A percentile compares a stretch with the other conserved stretches of the same genome.
These are phyloP conservation scores for Hypothenemus hampei DNA, from an alignment of 1,140 invertebrate genomes.

Conservation along the genomic window DNA sequence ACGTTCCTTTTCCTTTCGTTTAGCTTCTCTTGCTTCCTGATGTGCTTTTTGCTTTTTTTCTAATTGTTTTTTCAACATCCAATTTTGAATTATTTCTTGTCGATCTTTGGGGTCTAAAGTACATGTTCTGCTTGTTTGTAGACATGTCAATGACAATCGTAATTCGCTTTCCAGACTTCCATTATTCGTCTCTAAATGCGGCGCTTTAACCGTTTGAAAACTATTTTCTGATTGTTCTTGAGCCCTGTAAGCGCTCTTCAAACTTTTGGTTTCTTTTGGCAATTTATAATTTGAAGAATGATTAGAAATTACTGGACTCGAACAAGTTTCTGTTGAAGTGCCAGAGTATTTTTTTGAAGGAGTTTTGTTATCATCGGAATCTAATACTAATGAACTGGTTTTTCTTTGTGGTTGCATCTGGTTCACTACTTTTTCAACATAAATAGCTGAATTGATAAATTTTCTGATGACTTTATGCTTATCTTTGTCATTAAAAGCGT, in stretches of 20 bases:
- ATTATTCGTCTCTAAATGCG: not conserved
- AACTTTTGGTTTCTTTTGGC: slow-evolving; percentile 4
- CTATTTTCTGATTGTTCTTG: slow-evolving; percentile 13
- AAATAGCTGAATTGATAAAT: slow-evolving; percentile 39
- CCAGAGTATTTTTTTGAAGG: not conserved
- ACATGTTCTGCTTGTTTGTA: slow-evolving; percentile 20
- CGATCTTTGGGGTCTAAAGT: slow-evolving; percentile 26
- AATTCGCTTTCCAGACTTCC: slow-evolving; percentile 23
- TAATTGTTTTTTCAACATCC: slow-evolving; percentile 36
- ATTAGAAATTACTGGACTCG: too few species aligned
- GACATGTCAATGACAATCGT: slow-evolving; percentile 31
- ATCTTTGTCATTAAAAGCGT: slow-evolving; percentile 9
- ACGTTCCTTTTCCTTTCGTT: slow-evolving; percentile 32
- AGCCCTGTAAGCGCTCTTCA: slow-evolving; percentile 18
- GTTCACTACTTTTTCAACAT: slow-evolving; percentile 34
- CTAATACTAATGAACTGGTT: slow-evolving; percentile 15
- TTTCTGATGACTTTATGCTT: slow-evolving; percentile 28
- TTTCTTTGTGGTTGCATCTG: slow-evolving; percentile 24
- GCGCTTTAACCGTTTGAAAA: slow-evolving; percentile 8
- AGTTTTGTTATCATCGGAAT: not conserved
- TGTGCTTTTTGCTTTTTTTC: slow-evolving; percentile 29
- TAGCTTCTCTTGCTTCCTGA: slow-evolving; percentile 28
- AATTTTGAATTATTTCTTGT: slow-evolving; percentile 32
- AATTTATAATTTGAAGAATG: too few species aligned
- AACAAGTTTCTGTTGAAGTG: not conserved